A percentile compares a stretch with the other conserved stretches of the same genome.
Evolutionary conservation across 2,113 vertebrate species (phyloP).

Genomic region (Anolis carolinensis): DNA sequence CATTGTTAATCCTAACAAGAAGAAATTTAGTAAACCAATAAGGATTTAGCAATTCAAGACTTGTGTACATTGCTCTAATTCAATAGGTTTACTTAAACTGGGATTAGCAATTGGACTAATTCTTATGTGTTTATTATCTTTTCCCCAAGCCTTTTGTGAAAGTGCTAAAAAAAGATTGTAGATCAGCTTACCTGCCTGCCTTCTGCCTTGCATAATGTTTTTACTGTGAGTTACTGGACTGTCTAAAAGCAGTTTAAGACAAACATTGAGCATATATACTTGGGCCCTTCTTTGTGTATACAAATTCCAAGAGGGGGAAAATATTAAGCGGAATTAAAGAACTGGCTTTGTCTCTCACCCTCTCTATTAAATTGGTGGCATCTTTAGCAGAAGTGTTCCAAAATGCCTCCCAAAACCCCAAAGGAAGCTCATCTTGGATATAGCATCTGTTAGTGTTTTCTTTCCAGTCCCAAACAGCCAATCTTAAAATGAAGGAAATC

Average conservation of each 20-base stretch:
- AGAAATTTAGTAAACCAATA: too few species aligned
- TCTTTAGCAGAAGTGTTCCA: conserved; percentile 20
- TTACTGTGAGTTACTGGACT: background rate
- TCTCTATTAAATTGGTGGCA: background rate
- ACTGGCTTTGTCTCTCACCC: background rate
- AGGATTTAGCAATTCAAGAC: too few species aligned
- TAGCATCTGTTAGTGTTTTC: conserved; percentile 30
- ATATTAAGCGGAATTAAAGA: background rate
- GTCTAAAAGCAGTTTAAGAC: conserved; percentile 1
- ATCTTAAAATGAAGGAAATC: background rate
- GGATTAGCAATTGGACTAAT: background rate
- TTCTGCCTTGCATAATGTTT: conserved; percentile 4
- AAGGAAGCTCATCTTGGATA: background rate
- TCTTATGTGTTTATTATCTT: background rate
- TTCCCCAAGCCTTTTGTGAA: background rate
- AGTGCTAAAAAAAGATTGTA: background rate
- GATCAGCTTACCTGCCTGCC: background rate
- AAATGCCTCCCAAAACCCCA: conserved; percentile 16
- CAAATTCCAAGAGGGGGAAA: background rate
- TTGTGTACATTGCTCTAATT: too few species aligned
- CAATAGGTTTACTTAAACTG: too few species aligned
- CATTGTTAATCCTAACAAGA: too few species aligned
- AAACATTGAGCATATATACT: fast-evolving
- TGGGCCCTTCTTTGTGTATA: background rate
- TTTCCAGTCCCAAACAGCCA: background rate